Base-by-base conservation (phyloP, 2,888 invertebrate genomes). In the Xanthorhoe designata region DNA sequence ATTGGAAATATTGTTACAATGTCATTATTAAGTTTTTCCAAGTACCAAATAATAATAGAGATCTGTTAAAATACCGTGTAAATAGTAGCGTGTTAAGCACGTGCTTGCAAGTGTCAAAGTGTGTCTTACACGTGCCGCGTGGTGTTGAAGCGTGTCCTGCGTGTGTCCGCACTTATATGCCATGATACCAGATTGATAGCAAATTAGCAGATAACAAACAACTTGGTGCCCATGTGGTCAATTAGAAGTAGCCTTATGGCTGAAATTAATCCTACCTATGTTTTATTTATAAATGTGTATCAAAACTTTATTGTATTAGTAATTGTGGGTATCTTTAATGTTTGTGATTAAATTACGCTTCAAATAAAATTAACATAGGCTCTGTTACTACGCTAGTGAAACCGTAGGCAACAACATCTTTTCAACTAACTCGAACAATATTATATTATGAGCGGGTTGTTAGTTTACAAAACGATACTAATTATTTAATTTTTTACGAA, bases 161-260 rank as follows among this genome's bases (percentile, higher is more conserved):
- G 55, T 70, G 69, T 74, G 53, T 17, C 61, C 64, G 62, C 64
- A 71, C 75, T 75, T 75, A 70, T 35, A 51, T 78, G 64, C 72
- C 74, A 67, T 73, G 64, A 71, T 75, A 72, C 67, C 74, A 75
- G 73, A 80, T 79, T 77, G 74, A 53, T 68, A 52, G 54, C 69
- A 70, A 75, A 74, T 74, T 74, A 18, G 53, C 65, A 10, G 35
- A 32, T 35, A 7, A 50, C 32, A 42, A 55, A 49, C 49, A n/a
- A 38, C 6, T 29, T 51, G 15, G 61, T 13, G 19, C 55, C 38
- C 71, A 68, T 49, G 52, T 66, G 70, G 54, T 45, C 45, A 19
- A 62, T 64, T 58, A 56, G 32, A 52, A 57, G 38, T 9, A 38
- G 18, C 19, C n/a, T 9, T 51, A 59, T 58, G 19, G 50, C 9